Base-by-base conservation (phyloP, 2,113 vertebrate genomes). In the Corythornis cristatus region DNA sequence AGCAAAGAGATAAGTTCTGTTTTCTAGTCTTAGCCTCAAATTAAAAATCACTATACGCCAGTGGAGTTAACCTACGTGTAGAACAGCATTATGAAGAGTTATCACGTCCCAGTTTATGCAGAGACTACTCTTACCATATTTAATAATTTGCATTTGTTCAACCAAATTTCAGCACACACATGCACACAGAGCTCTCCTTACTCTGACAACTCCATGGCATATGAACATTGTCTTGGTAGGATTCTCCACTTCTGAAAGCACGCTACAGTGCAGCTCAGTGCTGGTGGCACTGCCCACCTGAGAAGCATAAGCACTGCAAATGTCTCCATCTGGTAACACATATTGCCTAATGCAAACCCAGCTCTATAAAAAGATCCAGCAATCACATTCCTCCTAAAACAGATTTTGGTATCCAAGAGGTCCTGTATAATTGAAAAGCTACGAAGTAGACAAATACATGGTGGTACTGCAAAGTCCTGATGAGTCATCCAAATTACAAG, bases 201-300 rank as follows among this genome's bases (percentile, higher is more conserved):
- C 33, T 65, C 77, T 62, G n/a, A 31, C 46, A 73, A 21, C 3
- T 9, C 68, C 66, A 43, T 3, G 18, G 5, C 0, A 0, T 26
- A 45, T 64, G 66, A 78, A 25, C 22, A 22, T 48, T 54, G 3
- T 46, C 42, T 53, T 10, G 17, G 20, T 26, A 62, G 50, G 25
- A 50, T 61, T 82, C 61, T 72, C 14, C 8, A 6, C 23, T 56
- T 80, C 33, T 29, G 50, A 60, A 50, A 75, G 48, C 42, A 31
- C 43, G 56, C 15, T 57, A 22, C 9, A 11, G 64, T 15, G 6
- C 45, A 74, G 35, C 35, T 68, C 58, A 51, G 33, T 23, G 57
- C 68, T 75, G 57, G 19, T 12, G 58, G 33, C 0, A 3, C 66
- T 83, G 77, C 81, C 71, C 26, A 70, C 33, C 42, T 33, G 37